Conservation (phyloP, 2,797 vertebrate genomes). For the Intellagama lesueurii region DNA sequence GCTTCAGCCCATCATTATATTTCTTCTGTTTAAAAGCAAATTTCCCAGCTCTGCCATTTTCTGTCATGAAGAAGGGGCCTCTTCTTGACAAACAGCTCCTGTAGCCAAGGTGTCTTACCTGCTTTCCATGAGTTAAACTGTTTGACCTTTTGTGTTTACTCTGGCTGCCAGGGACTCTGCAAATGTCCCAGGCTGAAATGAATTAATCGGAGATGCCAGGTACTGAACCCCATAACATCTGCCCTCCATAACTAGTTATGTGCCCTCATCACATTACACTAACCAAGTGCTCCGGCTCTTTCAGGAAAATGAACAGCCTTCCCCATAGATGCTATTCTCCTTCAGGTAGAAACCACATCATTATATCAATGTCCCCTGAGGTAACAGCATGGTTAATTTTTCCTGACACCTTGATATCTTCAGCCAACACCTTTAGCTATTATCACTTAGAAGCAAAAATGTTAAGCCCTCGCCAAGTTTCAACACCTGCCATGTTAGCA, state of each 20-base stretch:
- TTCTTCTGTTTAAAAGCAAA: no score
- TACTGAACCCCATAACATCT: neutral
- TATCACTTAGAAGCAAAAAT: conserved; percentile 28
- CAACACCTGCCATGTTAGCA: neutral
- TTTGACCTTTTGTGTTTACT: neutral
- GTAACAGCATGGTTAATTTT: neutral
- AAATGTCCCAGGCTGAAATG: neutral
- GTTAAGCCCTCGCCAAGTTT: neutral
- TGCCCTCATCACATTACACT: neutral
- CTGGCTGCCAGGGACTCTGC: neutral
- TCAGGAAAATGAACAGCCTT: neutral
- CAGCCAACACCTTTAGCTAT: conserved; percentile 9
- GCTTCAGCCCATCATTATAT: no score
- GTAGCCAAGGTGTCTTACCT: neutral
- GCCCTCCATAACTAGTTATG: neutral
- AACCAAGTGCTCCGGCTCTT: neutral
- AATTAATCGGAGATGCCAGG: neutral
- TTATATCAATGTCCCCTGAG: neutral
- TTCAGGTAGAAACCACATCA: neutral
- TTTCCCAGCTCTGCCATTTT: neutral
- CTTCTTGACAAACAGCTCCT: neutral
- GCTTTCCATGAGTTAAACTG: neutral
- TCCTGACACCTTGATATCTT: neutral
- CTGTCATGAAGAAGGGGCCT: neutral
- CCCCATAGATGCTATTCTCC: neutral